A percentile compares a stretch with the other conserved stretches of the same genome.
These are phyloP conservation scores for Yponomeuta evonymella DNA, from an alignment of 2,888 invertebrate species.

Conservation along the genomic window DNA sequence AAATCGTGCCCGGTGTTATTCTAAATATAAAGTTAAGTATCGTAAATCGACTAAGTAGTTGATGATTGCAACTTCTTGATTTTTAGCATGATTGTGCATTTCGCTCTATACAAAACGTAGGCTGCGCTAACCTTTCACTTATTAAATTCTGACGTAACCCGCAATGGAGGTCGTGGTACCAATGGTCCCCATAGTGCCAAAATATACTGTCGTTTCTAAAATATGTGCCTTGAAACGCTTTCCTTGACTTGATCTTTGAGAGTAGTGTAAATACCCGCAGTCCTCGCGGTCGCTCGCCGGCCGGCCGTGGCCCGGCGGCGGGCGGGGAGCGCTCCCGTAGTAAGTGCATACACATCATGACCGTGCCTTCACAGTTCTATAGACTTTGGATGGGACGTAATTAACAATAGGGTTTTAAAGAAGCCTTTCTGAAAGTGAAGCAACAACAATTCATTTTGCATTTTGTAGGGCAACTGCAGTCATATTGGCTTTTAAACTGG, in stretches of 20 bases:
- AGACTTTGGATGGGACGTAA: constrained; percentile 76
- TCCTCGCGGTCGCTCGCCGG: constrained; percentile 71
- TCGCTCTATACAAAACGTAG: background rate
- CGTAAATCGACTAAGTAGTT: background rate
- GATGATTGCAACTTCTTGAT: constrained; percentile 3
- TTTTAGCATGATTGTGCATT: constrained; percentile 4
- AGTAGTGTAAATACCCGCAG: constrained; percentile 62
- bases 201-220: constrained; percentile 70
- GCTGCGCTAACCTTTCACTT: constrained; percentile 3
- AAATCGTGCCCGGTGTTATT: background rate
- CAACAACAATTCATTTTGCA: constrained; percentile 59
- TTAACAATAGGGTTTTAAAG: constrained; percentile 71
- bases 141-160: background rate
- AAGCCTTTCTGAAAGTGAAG: constrained; percentile 53
- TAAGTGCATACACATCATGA: constrained; percentile 75
- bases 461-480: constrained; percentile 50
- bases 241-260: constrained; percentile 49
- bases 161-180: constrained; percentile 20
- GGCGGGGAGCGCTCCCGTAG: constrained; percentile 60
- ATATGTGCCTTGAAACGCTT: constrained; percentile 76
- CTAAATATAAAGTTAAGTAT: background rate
- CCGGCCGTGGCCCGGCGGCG: constrained; percentile 70
- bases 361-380: constrained; percentile 76
- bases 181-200: constrained; percentile 28
- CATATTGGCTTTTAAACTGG: background rate